Evolutionary conservation across 2,888 invertebrate species (phyloP).

Genomic region (Drosophila siamana): DNA sequence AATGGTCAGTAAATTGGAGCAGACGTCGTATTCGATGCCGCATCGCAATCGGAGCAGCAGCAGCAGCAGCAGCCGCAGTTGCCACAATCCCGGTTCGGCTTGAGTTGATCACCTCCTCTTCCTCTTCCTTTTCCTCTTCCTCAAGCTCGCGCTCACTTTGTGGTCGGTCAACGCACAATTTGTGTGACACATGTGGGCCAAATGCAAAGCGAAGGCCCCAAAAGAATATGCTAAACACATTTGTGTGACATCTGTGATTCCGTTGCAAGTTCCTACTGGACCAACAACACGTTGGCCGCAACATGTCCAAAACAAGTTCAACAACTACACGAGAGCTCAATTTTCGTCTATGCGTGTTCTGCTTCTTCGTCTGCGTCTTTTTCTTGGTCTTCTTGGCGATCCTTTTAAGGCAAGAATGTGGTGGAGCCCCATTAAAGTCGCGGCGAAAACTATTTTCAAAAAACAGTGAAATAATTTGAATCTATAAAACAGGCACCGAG

Average conservation of each 20-base stretch:
- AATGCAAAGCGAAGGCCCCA: constrained; percentile 49
- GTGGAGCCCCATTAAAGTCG: not conserved
- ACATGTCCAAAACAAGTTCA: constrained; percentile 22
- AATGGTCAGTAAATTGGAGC: constrained; percentile 77
- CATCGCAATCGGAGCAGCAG: constrained; percentile 8
- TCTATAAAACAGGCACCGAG: not conserved
- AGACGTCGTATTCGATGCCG: constrained; percentile 32
- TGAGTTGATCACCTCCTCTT: not conserved
- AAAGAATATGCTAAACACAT: constrained; percentile 40
- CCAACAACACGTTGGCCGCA: constrained; percentile 4
- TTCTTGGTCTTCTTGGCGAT: constrained; percentile 2
- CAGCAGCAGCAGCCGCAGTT: constrained; percentile 13
- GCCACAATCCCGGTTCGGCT: constrained; percentile 18
- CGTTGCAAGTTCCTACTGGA: constrained; percentile 12
- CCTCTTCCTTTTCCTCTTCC: too few species aligned
- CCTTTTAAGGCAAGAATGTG: constrained; percentile 33
- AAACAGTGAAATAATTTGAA: not conserved
- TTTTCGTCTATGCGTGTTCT: constrained; percentile 6
- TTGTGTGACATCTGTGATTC: constrained; percentile 38
- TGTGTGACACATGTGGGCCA: constrained; percentile 73
- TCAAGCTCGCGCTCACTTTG: not conserved
- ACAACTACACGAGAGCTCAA: constrained; percentile 4
- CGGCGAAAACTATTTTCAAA: constrained; percentile 1
- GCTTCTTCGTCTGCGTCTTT: not conserved
- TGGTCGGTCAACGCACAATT: constrained; percentile 57